Base-by-base conservation (phyloP, 2,113 vertebrate genomes). In the Chlorodrepanis virens region DNA sequence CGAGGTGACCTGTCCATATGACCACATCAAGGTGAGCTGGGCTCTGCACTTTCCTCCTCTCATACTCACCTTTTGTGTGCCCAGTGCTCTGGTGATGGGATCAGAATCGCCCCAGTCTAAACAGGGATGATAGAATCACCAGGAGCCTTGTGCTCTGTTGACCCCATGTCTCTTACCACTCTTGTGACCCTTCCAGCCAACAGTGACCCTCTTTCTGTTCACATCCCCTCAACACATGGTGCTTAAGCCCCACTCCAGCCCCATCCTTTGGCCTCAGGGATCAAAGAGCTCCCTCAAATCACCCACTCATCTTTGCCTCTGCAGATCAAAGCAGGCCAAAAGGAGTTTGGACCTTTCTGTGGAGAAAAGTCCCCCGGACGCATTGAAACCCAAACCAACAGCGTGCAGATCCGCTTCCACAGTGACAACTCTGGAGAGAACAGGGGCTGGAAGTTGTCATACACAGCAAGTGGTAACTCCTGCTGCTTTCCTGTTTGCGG, bases 361-460 rank as follows among this genome's bases (percentile, higher is more conserved):
- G 99, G 99, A 14, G 97, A 97, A 72, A 97, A 74, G 65, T 97
- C 98, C n/a, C 99, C 99, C 1, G 99, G 98, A 23, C 85, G 75
- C 60, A 98, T 99, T 85, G 96, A 98, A 86, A 99, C 98, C 1
- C 96, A 98, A 95, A 99, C 97, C 90, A 98, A 98, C 96, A 93
- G 87, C 0, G 84, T 98, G 39, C 97, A 96, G 83, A 97, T 99
- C 54, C 37, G 96, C 25, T 99, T 99, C 95, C 99, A 99, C 96
- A 99, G 98, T 11, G 99, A 99, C 97, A 98, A 98, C 94, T 99
- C 99, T 0, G 99, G 99, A 50, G 99, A 99, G 74, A 99, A 99
- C 90, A 91, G 94, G 6, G 99, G 99, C 93, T 99, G 99, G 99
- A 99, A 96, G 75, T 71, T 99, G 61, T 98, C 94, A 0, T 99